Conservation (phyloP, 2,797 vertebrate species). For the Simalia tracyae region DNA sequence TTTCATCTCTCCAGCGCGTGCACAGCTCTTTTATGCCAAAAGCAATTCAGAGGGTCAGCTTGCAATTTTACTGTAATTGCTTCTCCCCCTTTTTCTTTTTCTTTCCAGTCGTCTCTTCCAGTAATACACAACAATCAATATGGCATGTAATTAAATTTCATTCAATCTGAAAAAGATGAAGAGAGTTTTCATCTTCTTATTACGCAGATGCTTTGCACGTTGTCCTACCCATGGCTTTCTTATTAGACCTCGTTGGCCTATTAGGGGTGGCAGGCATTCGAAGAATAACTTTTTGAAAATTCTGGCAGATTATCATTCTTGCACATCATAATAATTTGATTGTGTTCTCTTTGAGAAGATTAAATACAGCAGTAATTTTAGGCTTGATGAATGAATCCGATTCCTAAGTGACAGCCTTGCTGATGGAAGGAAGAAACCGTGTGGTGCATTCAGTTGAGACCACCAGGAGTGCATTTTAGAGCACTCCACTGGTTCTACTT, state of each 20-base stretch:
- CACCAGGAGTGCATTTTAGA: neutral
- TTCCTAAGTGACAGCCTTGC: conserved; percentile 36
- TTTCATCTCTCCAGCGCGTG: conserved; percentile 18
- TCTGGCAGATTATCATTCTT: conserved; percentile 48
- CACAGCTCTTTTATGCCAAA: conserved; percentile 49
- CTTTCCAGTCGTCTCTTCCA: conserved; percentile 73
- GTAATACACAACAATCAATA: conserved; percentile 69
- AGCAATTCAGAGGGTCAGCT: conserved; percentile 63
- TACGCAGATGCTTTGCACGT: conserved; percentile 31
- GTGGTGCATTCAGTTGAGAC: neutral
- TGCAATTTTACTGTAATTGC: conserved; percentile 75
- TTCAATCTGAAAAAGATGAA: conserved; percentile 66
- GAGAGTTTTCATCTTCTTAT: conserved; percentile 56
- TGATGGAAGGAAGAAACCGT: conserved; percentile 24
- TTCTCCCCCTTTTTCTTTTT: conserved; percentile 65
- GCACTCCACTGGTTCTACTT: neutral
- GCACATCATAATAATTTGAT: conserved; percentile 57
- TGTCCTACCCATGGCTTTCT: conserved; percentile 29
- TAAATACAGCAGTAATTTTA: conserved; percentile 42
- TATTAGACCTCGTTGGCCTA: conserved; percentile 39
- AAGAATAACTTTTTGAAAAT: conserved; percentile 22
- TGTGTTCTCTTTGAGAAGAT: conserved; percentile 50
- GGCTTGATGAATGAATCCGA: conserved; percentile 44
- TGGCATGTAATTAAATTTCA: conserved; percentile 75
- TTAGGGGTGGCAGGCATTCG: rapidly evolving